These are phyloP conservation scores for Drosophila sp. DNA, from an alignment of 1,140 invertebrate species.

Conservation along the genomic window DNA sequence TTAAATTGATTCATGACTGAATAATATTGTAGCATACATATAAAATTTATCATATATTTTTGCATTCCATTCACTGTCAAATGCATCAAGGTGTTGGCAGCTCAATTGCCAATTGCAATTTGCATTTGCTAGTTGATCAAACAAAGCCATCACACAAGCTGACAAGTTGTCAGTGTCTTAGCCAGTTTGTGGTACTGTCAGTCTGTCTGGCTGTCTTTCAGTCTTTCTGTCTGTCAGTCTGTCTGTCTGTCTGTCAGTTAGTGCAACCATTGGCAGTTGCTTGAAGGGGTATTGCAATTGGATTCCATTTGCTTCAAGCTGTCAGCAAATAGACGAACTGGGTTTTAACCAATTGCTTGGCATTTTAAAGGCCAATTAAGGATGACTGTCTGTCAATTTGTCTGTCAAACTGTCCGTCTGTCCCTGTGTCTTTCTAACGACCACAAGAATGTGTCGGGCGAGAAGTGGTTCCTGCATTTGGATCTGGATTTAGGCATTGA, in stretches of 20 bases:
- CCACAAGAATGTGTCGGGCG: constrained; percentile 8
- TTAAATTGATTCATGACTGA: neutral
- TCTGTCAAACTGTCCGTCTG: neutral
- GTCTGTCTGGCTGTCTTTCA: neutral
- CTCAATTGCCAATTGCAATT: constrained; percentile 17
- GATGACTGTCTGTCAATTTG: neutral
- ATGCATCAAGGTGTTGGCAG: constrained; percentile 5
- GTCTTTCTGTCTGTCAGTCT: constrained; percentile 1
- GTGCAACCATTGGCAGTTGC: neutral
- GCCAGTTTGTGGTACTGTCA: neutral
- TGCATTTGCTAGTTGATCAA: constrained; percentile 11
- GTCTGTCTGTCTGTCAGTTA: neutral
- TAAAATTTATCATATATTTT: neutral
- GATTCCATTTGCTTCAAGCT: constrained; percentile 6
- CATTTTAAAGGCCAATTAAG: constrained; percentile 42
- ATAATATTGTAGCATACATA: neutral
- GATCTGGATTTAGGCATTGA: neutral
- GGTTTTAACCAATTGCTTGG: neutral
- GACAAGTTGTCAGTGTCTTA: constrained; percentile 3
- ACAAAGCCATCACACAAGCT: constrained; percentile 1
- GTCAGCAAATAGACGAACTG: neutral
- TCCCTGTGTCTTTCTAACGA: neutral
- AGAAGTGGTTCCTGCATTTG: neutral
- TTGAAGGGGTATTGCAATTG: constrained; percentile 19
- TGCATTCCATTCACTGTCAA: constrained; percentile 2